These are phyloP conservation scores for Campodea augens DNA, from an alignment of 1,140 invertebrate genomes.

Conservation along the genomic window DNA sequence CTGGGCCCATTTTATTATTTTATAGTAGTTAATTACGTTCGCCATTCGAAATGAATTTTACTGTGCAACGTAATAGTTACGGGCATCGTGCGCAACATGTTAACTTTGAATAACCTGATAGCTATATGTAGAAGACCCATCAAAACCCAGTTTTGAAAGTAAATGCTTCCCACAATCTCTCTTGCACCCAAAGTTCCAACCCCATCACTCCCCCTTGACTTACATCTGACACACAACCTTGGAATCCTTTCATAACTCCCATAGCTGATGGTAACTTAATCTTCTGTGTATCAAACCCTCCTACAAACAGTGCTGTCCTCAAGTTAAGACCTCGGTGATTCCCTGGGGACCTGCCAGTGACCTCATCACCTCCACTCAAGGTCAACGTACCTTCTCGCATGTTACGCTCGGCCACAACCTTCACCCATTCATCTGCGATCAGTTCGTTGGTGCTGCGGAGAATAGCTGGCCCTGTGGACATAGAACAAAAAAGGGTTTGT, in stretches of 20 bases:
- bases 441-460: slow-evolving; percentile 41
- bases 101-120: no score
- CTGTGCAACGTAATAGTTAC: no score
- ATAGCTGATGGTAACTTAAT: slow-evolving; percentile 46
- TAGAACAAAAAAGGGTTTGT: slow-evolving; percentile 71
- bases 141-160: slow-evolving; percentile 36
- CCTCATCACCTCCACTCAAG: slow-evolving; percentile 40
- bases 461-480: slow-evolving; percentile 52
- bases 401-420: slow-evolving; percentile 42
- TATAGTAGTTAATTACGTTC: no score
- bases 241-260: slow-evolving; percentile 51
- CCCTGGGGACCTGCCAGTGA: slow-evolving; percentile 32
- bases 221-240: slow-evolving; percentile 71
- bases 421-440: slow-evolving; percentile 47
- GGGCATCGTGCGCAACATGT: no score
- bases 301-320: slow-evolving; percentile 62
- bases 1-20: no score
- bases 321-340: slow-evolving; percentile 41
- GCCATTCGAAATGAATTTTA: no score
- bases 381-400: slow-evolving; percentile 37
- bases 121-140: no score
- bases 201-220: slow-evolving; percentile 17
- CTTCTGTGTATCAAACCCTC: slow-evolving; percentile 55
- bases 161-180: no score
- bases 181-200: no score